Base-by-base conservation (phyloP, 2,888 invertebrate species). In the Ashinkailepas kermadecensis region DNA sequence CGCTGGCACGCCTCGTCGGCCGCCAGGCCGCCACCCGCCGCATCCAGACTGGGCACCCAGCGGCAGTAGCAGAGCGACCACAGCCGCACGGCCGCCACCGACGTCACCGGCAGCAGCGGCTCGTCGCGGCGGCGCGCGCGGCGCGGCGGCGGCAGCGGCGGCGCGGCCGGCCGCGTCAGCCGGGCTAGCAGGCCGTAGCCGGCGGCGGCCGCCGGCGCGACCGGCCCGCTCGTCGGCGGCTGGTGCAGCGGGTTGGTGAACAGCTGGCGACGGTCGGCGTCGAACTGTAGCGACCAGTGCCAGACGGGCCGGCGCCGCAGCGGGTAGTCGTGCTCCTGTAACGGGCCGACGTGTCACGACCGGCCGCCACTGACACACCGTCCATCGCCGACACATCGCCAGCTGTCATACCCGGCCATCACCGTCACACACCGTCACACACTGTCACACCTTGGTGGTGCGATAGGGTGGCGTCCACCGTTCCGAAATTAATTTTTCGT, bases 61-160 rank as follows among this genome's bases (percentile, higher is more conserved):
- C 97, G 92, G 87, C 94, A 93, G 88, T 95, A 97, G 88, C 95
- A 96, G 87, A 94, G 95, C 82, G 92, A 89, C 96, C 96, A 97
- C 78, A 96, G 87, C 83, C 93, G 92, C 85, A 93, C 87, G 82
- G 89, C 89, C 9, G 91, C 87, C 83, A 93, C 88, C 11, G 82
- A 64, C 85, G 90, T 86, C n/a, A 84, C 82, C 18, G 82, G 82
- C 58, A 84, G 78, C 57, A 78, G 78, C 78, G 13, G 78, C n/a
- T 78, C 78, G 57, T 15, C 10, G 21, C 6, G 58, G n/a, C 57
- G 78, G 23, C 78, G 58, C n/a, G n/a, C 3, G 78, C 78, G 78
- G 56, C 78, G 78, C 58, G 56, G 78, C 78, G 78, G 78, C 78
- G 78, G 78, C 78, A 13, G n/a, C 23, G 78, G 78, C 58, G 78